Evolutionary conservation across 2,113 vertebrate genomes (phyloP).

Genomic region (Pantherophis guttatus): DNA sequence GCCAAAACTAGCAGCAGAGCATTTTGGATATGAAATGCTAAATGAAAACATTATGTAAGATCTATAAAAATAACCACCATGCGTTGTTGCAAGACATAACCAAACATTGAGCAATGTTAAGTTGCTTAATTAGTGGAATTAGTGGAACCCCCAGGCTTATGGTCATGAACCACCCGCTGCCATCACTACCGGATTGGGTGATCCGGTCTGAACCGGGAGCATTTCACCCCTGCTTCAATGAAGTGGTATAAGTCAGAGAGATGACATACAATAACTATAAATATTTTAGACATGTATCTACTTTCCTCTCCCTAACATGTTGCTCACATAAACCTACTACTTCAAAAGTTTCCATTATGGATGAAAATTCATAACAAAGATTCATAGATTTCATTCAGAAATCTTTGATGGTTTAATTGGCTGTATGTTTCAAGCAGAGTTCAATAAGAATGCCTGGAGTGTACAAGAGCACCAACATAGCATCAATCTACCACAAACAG

Average conservation of each 20-base stretch:
- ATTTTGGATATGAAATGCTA: background rate
- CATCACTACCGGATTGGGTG: too few relatives aligned
- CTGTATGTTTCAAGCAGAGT: background rate
- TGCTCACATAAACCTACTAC: background rate
- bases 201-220: too few relatives aligned
- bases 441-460: background rate
- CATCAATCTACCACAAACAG: background rate
- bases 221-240: background rate
- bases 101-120: background rate
- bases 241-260: background rate
- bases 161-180: too few relatives aligned
- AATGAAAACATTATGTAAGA: fast-evolving
- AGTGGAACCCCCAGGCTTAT: too few relatives aligned
- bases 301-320: background rate
- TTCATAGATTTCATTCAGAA: background rate
- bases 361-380: background rate
- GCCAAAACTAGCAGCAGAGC: background rate
- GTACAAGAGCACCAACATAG: background rate
- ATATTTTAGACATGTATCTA: background rate
- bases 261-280: background rate
- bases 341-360: background rate
- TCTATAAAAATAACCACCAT: background rate
- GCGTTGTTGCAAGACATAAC: background rate
- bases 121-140: background rate
- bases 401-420: background rate